These are phyloP conservation scores for Euclidia mi DNA, from an alignment of 2,888 invertebrate genomes.

Conservation along the genomic window DNA sequence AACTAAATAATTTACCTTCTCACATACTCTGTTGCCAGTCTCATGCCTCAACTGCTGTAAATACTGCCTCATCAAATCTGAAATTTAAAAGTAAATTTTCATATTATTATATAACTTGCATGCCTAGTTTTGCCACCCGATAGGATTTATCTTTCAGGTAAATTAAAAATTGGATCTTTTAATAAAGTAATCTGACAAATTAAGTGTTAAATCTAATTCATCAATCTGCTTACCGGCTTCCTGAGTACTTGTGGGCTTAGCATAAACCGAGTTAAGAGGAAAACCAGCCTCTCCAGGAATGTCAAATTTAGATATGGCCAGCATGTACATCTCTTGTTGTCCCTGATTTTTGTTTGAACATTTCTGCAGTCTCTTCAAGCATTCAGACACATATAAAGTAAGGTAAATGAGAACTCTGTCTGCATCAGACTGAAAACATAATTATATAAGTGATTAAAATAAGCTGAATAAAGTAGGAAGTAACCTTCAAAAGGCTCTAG, in stretches of 20 bases:
- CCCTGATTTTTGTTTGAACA: conserved; percentile 97
- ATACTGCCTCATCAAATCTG: conserved; percentile 97
- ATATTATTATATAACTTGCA: too few species aligned
- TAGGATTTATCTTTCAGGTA: too few species aligned
- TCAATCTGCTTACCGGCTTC: conserved; percentile 94
- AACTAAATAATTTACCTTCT: conserved; percentile 95
- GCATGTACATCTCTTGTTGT: conserved; percentile 98
- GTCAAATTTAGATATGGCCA: conserved; percentile 98
- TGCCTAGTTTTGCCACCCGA: too few species aligned
- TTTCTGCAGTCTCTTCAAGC: conserved; percentile 97
- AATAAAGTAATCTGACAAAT: too few species aligned
- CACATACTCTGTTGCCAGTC: conserved; percentile 97
- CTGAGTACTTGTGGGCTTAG: conserved; percentile 93
- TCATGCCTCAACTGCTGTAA: conserved; percentile 98
- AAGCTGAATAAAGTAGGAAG: too few species aligned
- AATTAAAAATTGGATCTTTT: too few species aligned
- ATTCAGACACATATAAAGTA: conserved; percentile 99
- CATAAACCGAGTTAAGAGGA: conserved; percentile 98
- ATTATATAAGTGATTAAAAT: conserved; percentile 4
- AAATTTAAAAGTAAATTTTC: too few species aligned
- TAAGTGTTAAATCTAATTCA: too few species aligned
- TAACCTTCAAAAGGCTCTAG: too few species aligned
- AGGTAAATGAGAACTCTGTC: conserved; percentile 99
- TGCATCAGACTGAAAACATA: conserved; percentile 95
- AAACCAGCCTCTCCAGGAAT: conserved; percentile 99